Percentiles rank a stretch among this genome's conserved stretches.
Evolutionary conservation across 2,113 vertebrate species (phyloP).

Genomic region (Rhipidura dahli): DNA sequence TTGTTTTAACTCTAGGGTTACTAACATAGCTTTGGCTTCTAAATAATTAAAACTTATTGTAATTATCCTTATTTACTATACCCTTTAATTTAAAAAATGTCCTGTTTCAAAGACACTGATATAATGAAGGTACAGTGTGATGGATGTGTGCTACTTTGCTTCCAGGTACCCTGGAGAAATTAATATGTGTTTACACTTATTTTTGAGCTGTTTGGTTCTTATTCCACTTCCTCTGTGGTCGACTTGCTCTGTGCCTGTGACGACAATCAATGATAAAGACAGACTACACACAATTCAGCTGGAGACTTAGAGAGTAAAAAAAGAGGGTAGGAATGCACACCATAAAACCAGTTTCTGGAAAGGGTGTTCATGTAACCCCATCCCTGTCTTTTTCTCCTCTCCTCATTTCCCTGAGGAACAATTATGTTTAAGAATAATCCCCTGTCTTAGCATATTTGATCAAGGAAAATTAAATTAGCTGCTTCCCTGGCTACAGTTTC

Average conservation of each 20-base stretch:
- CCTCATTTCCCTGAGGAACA: neutral
- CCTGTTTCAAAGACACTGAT: neutral
- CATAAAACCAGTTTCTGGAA: neutral
- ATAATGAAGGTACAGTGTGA: neutral
- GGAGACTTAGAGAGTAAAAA: neutral
- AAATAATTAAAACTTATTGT: neutral
- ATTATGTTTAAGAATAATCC: neutral
- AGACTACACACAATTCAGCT: neutral
- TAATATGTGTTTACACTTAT: neutral
- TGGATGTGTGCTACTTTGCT: neutral
- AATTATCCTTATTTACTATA: neutral
- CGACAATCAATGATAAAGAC: neutral
- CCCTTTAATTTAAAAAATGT: neutral
- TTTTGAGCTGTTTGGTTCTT: slow-evolving; percentile 8
- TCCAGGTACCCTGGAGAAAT: slow-evolving; percentile 8
- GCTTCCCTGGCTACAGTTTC: neutral
- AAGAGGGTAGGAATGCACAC: neutral
- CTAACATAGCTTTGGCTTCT: neutral
- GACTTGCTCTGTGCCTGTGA: neutral
- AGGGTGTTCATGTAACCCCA: neutral
- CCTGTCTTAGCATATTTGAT: neutral
- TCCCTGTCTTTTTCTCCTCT: neutral
- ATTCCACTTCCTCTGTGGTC: slow-evolving; percentile 41
- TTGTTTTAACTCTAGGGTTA: neutral
- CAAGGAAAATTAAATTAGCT: slow-evolving; percentile 39